Evolutionary conservation across 2,797 vertebrate species (phyloP).

Genomic region (Epinephelus awoara): DNA sequence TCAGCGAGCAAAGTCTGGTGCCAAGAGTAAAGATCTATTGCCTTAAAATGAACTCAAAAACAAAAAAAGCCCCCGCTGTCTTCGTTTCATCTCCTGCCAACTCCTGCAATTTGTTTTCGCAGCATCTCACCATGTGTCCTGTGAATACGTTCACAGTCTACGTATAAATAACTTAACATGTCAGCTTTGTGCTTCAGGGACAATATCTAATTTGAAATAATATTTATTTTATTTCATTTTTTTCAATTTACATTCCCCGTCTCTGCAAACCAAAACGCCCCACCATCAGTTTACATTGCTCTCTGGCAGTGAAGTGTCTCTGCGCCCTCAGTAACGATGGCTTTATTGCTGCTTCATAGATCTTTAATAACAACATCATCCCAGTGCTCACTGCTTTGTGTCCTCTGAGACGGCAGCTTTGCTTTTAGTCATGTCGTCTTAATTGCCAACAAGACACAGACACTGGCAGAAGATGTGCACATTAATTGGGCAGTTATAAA

Average conservation of each 20-base stretch:
- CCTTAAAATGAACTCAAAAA: constrained; percentile 62
- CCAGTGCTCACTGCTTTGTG: constrained; percentile 4
- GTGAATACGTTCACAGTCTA: constrained; percentile 48
- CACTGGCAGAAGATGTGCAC: constrained; percentile 38
- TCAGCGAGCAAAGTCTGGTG: constrained; percentile 55
- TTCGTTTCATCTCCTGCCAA: constrained; percentile 66
- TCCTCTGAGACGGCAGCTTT: constrained; percentile 34
- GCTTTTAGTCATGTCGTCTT: constrained; percentile 49
- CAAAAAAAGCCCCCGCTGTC: constrained; percentile 29
- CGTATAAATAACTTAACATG: constrained; percentile 51
- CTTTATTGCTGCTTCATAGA: constrained; percentile 37
- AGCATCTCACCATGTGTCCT: constrained; percentile 51
- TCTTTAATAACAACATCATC: constrained; percentile 51
- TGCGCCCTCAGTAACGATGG: constrained; percentile 3
- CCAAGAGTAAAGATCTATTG: constrained; percentile 66
- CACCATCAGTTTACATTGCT: constrained; percentile 11
- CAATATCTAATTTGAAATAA: constrained; percentile 33
- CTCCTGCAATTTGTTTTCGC: constrained; percentile 44
- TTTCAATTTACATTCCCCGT: constrained; percentile 21
- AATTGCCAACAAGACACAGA: constrained; percentile 51
- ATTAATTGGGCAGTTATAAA: constrained; percentile 51
- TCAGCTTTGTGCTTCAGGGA: constrained; percentile 52
- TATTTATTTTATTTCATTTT: background rate
- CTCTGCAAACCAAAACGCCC: constrained; percentile 14
- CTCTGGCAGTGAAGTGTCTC: constrained; percentile 24